These are phyloP conservation scores for Falco concolor DNA, from an alignment of 2,797 vertebrate genomes.

Conservation along the genomic window DNA sequence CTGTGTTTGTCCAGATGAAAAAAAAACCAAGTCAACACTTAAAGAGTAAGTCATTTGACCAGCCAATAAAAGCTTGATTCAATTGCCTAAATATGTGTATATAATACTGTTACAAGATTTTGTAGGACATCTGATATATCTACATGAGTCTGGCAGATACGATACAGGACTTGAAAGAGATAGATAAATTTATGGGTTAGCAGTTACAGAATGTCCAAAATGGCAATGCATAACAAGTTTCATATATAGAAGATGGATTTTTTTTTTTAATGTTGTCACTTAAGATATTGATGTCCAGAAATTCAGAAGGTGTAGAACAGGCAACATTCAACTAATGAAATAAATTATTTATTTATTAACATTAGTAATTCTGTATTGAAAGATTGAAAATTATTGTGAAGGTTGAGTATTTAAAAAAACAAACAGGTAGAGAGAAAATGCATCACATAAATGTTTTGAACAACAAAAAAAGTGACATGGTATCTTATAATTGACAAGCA, in stretches of 20 bases:
- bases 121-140: background rate
- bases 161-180: background rate
- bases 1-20: background rate
- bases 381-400: background rate
- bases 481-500: background rate
- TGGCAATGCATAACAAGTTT: background rate
- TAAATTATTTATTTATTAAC: background rate
- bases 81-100: background rate
- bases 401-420: background rate
- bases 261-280: background rate
- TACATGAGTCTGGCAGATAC: background rate
- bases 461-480: background rate
- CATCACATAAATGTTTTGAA: background rate
- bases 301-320: background rate
- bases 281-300: background rate
- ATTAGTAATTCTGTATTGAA: background rate
- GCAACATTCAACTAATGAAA: background rate
- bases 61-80: background rate
- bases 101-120: background rate
- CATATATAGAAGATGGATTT: background rate
- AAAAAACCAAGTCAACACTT: fast-evolving
- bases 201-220: background rate
- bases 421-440: fast-evolving
- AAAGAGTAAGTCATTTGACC: background rate
- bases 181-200: background rate